Base-by-base conservation (phyloP, 2,888 invertebrate genomes). In the Cylindroiulus punctatus region DNA sequence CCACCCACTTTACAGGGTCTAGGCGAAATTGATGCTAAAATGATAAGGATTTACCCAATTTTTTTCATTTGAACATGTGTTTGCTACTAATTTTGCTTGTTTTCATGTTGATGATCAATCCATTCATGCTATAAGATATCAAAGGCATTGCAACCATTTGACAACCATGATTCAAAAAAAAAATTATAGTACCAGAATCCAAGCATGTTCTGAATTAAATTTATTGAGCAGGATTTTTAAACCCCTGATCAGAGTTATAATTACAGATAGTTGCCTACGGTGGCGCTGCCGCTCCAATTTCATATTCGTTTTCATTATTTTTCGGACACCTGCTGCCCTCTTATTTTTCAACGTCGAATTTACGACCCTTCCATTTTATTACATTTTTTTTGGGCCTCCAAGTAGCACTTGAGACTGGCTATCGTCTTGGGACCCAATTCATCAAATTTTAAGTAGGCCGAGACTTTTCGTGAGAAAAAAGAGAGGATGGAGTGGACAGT, bases 371-470 rank as follows among this genome's bases (percentile, higher is more conserved):
- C 26, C 65, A 22, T 7, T 10, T 65, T 65, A n/a, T 65, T 65
- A 26, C 3, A 22, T 22, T 65, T 22, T 65, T 57, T 57, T 4
- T 57, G n/a, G n/a, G 26, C 19, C 4, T 26, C 5, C 0, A 65
- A 65, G 65, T 65, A 65, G 65, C 65, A 26, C 65, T 65, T 65
- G 26, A 65, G 65, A 26, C 65, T 65, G 22, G 26, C 65, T 65
- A 65, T 10, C 65, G 65, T 65, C 26, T 22, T 65, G 65, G 26
- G 26, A 65, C 65, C 22, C 65, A 65, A 65, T 65, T 65, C 65
- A 65, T 65, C 65, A 65, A 22, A 22, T 65, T 8, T 47, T 4
- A 65, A 65, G 65, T 65, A 65, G 22, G 7, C 22, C 10, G 22
- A 22, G 65, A 65, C 65, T 10, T 65, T 26, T 26, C 65, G 65